phyloP scores from a whole-genome alignment of 1,140 invertebrate genomes.

The Bombus vancouverensis region DNA sequence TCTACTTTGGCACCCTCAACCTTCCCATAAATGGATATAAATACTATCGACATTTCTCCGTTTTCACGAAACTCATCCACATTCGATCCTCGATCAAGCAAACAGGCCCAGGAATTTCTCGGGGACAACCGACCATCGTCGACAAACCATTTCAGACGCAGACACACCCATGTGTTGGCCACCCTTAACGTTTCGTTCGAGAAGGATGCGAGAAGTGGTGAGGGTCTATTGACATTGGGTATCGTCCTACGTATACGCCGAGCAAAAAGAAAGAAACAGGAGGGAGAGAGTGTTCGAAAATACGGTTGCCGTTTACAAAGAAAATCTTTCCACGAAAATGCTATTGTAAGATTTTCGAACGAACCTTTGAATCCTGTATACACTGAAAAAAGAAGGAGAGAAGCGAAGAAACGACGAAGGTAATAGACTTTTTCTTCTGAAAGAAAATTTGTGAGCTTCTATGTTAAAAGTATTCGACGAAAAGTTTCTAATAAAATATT shows the following conservation, averaged over 20 bases:
- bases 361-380: no score
- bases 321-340: background rate
- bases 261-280: background rate
- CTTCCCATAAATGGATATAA: background rate
- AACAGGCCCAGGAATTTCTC: background rate
- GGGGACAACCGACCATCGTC: background rate
- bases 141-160: background rate
- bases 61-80: background rate
- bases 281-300: background rate
- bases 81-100: background rate
- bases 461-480: background rate
- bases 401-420: no score
- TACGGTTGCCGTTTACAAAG: background rate
- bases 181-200: background rate
- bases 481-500: background rate
- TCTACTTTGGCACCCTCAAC: background rate
- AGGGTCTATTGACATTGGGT: conserved; percentile 5
- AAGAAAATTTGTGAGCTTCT: background rate
- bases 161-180: background rate
- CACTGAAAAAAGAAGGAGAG: background rate
- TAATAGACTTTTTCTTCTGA: background rate
- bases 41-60: background rate
- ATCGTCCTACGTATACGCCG: background rate
- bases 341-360: background rate
- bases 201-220: background rate